Base-by-base conservation (phyloP, 2,888 invertebrate genomes). In the Norana najaformis region DNA sequence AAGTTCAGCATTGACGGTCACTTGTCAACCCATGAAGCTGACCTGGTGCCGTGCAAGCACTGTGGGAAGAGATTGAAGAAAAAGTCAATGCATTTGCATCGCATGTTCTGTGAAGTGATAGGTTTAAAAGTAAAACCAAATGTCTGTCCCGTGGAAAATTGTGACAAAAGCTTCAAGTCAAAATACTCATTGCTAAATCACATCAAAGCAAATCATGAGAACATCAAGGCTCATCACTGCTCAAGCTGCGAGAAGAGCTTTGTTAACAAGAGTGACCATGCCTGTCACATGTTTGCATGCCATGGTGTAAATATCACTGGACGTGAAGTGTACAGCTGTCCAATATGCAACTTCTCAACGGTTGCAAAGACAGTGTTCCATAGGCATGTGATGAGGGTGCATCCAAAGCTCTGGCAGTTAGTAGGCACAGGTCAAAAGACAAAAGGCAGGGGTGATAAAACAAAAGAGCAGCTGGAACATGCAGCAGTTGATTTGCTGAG, bases 111-210 rank as follows among this genome's bases (percentile, higher is more conserved):
- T 23, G 85, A 85, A 23, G 85, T 85, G 18, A 37, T 85, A 1
- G 85, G 85, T 37, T 36, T 85, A 23, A 85, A 85, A 37, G 85
- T 85, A 11, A 85, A 85, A 35, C 35, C 37, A 23, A 85, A 85
- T 23, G 85, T 37, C 85, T 85, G 85, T 85, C 85, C 85, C 35
- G 85, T 85, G 36, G 37, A 85, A 23, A 85, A 85, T 8, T 85
- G 85, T 36, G 85, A 85, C 85, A 85, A 37, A 85, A 85, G 36
- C 85, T 85, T 85, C 85, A 85, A 85, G 85, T 85, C 85, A 85
- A 85, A 85, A 37, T 85, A 85, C 85, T 36, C 85, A 14, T n/a
- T 85, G 30, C 36, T 85, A 18, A 85, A 85, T 35, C 85, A 85
- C 85, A 37, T 85, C 18, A 85, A 85, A 18, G 37, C 85, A 37